Evolutionary conservation across 2,113 vertebrate genomes (phyloP).

Genomic region (Amia ocellicauda): DNA sequence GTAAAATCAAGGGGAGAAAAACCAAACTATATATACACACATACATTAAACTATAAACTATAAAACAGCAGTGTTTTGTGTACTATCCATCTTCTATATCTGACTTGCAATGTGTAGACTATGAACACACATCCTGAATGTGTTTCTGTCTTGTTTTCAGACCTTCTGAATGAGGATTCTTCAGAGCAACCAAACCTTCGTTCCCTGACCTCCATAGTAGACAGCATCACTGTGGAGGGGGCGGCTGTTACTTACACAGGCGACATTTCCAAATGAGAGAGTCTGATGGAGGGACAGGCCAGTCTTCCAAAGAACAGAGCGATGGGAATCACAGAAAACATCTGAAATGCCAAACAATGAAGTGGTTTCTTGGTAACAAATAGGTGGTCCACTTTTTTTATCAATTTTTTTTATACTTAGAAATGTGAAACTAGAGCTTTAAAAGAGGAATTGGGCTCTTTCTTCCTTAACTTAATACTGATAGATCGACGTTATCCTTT

Average conservation of each 20-base stretch:
- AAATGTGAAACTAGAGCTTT: background rate
- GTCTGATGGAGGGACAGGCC: background rate
- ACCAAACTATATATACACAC: too few species aligned
- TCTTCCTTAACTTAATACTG: slow-evolving; percentile 51
- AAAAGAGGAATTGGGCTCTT: background rate
- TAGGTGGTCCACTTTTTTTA: background rate
- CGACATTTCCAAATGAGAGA: slow-evolving; percentile 67
- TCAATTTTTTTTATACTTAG: background rate
- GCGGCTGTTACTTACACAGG: slow-evolving; percentile 69
- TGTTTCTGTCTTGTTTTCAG: slow-evolving; percentile 48
- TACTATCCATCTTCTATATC: too few species aligned
- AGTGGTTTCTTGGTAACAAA: background rate
- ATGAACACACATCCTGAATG: too few species aligned
- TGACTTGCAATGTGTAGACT: too few species aligned
- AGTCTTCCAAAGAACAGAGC: slow-evolving; percentile 8
- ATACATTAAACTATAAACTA: too few species aligned
- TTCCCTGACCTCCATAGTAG: slow-evolving; percentile 88
- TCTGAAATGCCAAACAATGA: background rate
- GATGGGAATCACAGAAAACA: background rate
- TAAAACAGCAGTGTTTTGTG: too few species aligned
- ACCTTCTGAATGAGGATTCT: slow-evolving; percentile 77
- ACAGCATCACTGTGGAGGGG: slow-evolving; percentile 80
- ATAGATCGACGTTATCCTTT: slow-evolving; percentile 39
- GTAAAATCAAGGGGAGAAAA: too few species aligned
- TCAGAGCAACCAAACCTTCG: slow-evolving; percentile 79